These are phyloP conservation scores for Aphelinus atriplicis DNA, from an alignment of 1,140 invertebrate genomes.

Conservation along the genomic window DNA sequence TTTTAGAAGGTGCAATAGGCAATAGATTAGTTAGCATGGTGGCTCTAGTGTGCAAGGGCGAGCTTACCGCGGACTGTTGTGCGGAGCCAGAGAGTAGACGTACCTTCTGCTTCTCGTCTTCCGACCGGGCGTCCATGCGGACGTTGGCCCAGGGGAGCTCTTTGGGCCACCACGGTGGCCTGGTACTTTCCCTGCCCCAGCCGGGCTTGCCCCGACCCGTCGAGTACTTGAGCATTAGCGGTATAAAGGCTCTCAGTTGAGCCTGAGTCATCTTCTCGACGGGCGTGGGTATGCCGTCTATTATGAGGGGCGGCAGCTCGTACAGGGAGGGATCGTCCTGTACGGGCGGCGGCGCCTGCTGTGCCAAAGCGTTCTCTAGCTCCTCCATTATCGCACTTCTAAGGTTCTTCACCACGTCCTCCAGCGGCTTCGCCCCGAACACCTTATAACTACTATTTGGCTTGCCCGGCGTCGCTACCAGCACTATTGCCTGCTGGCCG, in stretches of 20 bases:
- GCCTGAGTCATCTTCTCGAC: constrained; percentile 99
- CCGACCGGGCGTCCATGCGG: constrained; percentile 93
- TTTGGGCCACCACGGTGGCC: constrained; percentile 97
- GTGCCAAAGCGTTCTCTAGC: constrained; percentile 89
- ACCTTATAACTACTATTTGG: constrained; percentile 95
- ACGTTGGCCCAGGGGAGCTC: constrained; percentile 98
- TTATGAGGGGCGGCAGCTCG: constrained; percentile 93
- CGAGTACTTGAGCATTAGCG: constrained; percentile 97
- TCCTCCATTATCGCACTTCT: constrained; percentile 93
- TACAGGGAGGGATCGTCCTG: constrained; percentile 93
- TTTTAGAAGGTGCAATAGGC: constrained; percentile 34
- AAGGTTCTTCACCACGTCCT: constrained; percentile 94
- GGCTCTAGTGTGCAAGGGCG: constrained; percentile 33
- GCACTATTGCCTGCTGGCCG: constrained; percentile 96
- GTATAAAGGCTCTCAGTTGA: constrained; percentile 95
- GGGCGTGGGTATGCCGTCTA: constrained; percentile 97
- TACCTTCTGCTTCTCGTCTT: constrained; percentile 97
- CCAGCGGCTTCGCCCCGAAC: constrained; percentile 95
- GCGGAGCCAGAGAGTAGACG: background rate
- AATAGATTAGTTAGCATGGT: constrained; percentile 38
- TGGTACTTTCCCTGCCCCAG: constrained; percentile 94
- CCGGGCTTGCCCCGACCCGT: constrained; percentile 96
- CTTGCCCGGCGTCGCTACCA: constrained; percentile 97
- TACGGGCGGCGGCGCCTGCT: constrained; percentile 91
- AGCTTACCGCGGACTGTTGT: no score